These are phyloP conservation scores for Aulostomus chinensis DNA, from an alignment of 2,797 vertebrate genomes.

Conservation along the genomic window DNA sequence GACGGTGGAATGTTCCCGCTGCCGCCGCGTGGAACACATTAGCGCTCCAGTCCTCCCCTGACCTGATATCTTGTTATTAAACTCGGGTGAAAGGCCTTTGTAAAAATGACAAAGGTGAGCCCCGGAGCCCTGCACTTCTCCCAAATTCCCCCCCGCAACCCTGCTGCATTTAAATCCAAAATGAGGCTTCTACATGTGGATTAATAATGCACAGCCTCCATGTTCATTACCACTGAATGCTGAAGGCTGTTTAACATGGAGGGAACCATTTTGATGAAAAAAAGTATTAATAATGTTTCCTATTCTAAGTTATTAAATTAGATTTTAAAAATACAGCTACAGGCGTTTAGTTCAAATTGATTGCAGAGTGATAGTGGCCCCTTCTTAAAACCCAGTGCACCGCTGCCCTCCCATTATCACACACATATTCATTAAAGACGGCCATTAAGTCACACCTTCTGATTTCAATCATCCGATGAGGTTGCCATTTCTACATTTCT, in stretches of 20 bases:
- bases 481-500: conserved; percentile 71
- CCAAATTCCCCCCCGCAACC: conserved; percentile 53
- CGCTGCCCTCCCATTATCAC: conserved; percentile 68
- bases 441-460: conserved; percentile 77
- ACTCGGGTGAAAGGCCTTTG: conserved; percentile 82
- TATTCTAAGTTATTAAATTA: conserved; percentile 99
- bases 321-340: conserved; percentile 99
- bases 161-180: conserved; percentile 82
- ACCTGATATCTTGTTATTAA: conserved; percentile 85
- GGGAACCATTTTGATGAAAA: conserved; percentile 92
- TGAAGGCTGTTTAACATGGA: conserved; percentile 99
- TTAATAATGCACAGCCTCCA: conserved; percentile 97
- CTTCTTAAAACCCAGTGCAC: conserved; percentile 80
- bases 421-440: conserved; percentile 75
- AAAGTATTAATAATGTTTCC: conserved; percentile 99
- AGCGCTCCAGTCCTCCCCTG: conserved; percentile 57
- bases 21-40: too few species aligned
- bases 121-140: conserved; percentile 75
- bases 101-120: conserved; percentile 87
- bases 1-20: too few species aligned
- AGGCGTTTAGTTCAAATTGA: conserved; percentile 98
- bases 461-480: conserved; percentile 80
- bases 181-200: conserved; percentile 93
- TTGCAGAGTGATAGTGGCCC: conserved; percentile 94
- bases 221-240: conserved; percentile 98